Evolutionary conservation across 2,888 invertebrate genomes (phyloP).

Genomic region (Malachius bipustulatus): DNA sequence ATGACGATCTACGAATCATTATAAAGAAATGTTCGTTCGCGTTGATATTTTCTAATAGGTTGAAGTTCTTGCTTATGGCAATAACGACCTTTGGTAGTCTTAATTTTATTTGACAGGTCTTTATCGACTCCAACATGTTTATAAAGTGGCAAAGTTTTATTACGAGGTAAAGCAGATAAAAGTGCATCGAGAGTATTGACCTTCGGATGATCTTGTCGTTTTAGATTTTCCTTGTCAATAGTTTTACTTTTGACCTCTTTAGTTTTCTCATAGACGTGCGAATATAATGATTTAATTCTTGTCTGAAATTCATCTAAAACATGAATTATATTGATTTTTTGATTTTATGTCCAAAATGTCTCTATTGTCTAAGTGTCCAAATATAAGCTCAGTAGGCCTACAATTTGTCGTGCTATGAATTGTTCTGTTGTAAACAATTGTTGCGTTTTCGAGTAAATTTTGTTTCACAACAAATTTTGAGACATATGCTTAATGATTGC

Average conservation of each 20-base stretch:
- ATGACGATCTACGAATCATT: too few species aligned
- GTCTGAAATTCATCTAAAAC: neutral
- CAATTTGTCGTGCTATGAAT: neutral
- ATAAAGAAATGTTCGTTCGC: neutral
- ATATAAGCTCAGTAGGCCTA: neutral
- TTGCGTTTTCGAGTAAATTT: constrained; percentile 1
- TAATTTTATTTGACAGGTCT: neutral
- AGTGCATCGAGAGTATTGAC: neutral
- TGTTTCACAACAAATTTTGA: too few species aligned
- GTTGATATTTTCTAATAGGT: neutral
- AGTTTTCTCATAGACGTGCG: neutral
- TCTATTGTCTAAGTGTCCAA: constrained; percentile 1
- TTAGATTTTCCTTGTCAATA: neutral
- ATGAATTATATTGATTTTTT: neutral
- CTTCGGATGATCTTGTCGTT: neutral
- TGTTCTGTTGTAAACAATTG: neutral
- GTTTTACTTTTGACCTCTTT: neutral
- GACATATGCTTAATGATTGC: too few species aligned
- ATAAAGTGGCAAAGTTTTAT: neutral
- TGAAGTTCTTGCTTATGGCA: constrained; percentile 1
- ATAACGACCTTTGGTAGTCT: neutral
- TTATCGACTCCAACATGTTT: neutral
- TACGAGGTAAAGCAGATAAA: neutral
- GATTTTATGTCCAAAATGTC: neutral
- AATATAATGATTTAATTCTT: neutral